Percentiles rank a stretch among this genome's conserved stretches.
These are phyloP conservation scores for Stenodera caucasica DNA, from an alignment of 2,888 invertebrate genomes.

Conservation along the genomic window DNA sequence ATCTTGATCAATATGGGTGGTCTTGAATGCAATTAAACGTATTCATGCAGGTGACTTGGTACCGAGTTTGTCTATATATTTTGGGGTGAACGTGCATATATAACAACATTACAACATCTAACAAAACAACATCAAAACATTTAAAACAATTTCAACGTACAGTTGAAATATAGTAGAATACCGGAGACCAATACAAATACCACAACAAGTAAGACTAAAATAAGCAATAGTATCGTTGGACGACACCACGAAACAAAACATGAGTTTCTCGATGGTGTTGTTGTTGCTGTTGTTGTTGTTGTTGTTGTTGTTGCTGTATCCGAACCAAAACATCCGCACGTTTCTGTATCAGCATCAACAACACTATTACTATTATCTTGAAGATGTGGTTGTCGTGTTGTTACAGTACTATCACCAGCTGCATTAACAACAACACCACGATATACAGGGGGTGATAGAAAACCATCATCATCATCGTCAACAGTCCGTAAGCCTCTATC, in stretches of 20 bases:
- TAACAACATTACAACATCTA: conserved; percentile 7
- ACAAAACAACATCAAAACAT: conserved; percentile 3
- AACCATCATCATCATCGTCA: conserved; percentile 51
- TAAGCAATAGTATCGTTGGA: conserved; percentile 61
- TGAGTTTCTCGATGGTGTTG: conserved; percentile 49
- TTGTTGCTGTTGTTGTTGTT: conserved; percentile 37
- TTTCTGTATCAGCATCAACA: conserved; percentile 23
- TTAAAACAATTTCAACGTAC: conserved; percentile 54
- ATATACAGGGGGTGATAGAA: conserved; percentile 45
- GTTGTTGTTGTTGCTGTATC: conserved; percentile 36
- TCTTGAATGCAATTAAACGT: conserved; percentile 5
- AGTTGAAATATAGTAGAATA: conserved; percentile 63
- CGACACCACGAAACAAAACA: conserved; percentile 60
- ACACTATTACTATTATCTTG: conserved; percentile 28
- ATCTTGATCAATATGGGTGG: conserved; percentile 6
- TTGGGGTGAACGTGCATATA: not conserved
- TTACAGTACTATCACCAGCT: conserved; percentile 49
- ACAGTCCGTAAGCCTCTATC: conserved; percentile 41
- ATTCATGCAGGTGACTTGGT: conserved; percentile 5
- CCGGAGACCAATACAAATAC: conserved; percentile 63
- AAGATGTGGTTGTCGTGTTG: conserved; percentile 19
- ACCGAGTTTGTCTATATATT: not conserved
- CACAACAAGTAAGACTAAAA: conserved; percentile 61
- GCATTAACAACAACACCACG: conserved; percentile 53
- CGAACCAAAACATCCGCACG: conserved; percentile 43